These are phyloP conservation scores for Lepidurus arcticus DNA, from an alignment of 1,140 invertebrate genomes.

Conservation along the genomic window DNA sequence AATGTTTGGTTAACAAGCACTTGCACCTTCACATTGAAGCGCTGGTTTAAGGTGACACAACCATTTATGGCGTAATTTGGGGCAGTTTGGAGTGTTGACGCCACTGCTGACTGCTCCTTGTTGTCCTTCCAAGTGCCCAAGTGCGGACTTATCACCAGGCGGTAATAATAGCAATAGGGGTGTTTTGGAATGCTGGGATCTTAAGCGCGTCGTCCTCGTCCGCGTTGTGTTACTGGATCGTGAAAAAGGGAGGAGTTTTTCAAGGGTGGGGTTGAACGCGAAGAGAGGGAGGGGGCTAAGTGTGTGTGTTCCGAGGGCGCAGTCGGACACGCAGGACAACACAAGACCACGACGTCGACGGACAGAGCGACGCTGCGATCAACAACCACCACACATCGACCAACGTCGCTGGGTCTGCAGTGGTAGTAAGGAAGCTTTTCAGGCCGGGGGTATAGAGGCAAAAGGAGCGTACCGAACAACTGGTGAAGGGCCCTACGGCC, in stretches of 20 bases:
- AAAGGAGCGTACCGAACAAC: not conserved
- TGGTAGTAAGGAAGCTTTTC: not conserved
- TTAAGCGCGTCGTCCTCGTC: not conserved
- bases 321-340: not conserved
- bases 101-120: not conserved
- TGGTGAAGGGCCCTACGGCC: not conserved
- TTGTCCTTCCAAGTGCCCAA: not conserved
- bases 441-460: not conserved
- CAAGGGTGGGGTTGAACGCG: not conserved
- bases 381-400: not conserved
- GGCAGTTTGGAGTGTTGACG: not conserved
- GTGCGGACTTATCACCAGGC: conserved; percentile 16
- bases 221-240: not conserved
- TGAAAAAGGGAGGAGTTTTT: conserved; percentile 3
- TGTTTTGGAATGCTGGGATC: conserved; percentile 17
- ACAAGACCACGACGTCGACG: not conserved
- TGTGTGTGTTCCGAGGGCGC: not conserved
- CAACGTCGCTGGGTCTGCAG: not conserved
- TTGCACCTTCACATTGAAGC: no score
- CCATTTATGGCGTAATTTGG: not conserved
- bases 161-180: conserved; percentile 11
- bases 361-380: conserved; percentile 7
- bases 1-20: no score
- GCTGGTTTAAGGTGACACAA: not conserved
- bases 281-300: not conserved